A percentile compares a stretch with the other conserved stretches of the same genome.
Evolutionary conservation across 1,140 invertebrate species (phyloP).

Genomic region (Antheraea pernyi): DNA sequence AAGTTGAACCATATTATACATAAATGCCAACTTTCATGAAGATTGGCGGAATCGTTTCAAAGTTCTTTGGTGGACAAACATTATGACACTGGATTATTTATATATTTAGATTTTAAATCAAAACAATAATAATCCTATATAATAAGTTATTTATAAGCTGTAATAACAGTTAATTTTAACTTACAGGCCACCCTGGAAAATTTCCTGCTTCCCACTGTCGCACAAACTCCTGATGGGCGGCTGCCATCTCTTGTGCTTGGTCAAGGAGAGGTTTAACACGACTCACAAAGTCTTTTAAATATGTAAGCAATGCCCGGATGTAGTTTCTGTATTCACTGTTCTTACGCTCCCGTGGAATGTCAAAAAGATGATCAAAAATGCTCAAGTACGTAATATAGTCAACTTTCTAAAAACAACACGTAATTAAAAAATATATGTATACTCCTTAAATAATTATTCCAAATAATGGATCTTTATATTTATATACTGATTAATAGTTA

Average conservation of each 20-base stretch:
- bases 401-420: slow-evolving; percentile 85
- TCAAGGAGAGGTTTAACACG: slow-evolving; percentile 96
- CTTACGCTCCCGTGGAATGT: slow-evolving; percentile 96
- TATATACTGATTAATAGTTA: too few species aligned
- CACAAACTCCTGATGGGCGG: slow-evolving; percentile 91
- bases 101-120: too few species aligned
- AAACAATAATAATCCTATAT: not conserved
- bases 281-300: slow-evolving; percentile 91
- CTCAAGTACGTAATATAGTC: slow-evolving; percentile 98
- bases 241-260: slow-evolving; percentile 88
- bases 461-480: too few species aligned
- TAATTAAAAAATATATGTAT: not conserved
- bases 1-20: too few species aligned
- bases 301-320: slow-evolving; percentile 90
- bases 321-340: slow-evolving; percentile 96
- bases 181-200: slow-evolving; percentile 96
- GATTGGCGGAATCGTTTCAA: too few species aligned
- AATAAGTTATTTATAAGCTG: not conserved
- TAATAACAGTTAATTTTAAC: not conserved
- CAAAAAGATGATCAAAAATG: slow-evolving; percentile 97
- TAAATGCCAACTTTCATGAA: too few species aligned
- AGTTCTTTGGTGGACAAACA: too few species aligned
- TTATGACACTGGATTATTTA: too few species aligned
- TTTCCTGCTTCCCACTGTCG: slow-evolving; percentile 92
- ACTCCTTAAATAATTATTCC: too few species aligned